These are phyloP conservation scores for Chlorospingus flavigularis DNA, from an alignment of 2,797 vertebrate genomes.

Conservation along the genomic window DNA sequence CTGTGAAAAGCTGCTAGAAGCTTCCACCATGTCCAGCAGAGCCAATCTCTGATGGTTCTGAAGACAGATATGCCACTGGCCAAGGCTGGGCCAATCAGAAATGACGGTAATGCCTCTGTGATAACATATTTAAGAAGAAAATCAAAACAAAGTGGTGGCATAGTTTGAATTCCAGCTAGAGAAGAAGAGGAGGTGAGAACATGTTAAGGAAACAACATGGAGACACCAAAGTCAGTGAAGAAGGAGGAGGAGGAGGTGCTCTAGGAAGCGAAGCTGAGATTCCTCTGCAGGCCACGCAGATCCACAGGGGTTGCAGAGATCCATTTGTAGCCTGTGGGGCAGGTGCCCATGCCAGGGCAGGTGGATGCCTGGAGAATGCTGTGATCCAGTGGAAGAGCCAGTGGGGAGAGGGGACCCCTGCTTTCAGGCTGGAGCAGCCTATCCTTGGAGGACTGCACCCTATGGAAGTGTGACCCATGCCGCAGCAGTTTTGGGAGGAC, in stretches of 20 bases:
- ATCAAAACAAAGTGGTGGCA: background rate
- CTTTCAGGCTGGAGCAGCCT: background rate
- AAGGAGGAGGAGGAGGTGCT: background rate
- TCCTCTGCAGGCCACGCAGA: background rate
- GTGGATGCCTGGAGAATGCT: background rate
- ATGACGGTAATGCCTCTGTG: rapidly evolving
- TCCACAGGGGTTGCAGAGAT: background rate
- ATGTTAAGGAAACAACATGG: background rate
- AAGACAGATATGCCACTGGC: background rate
- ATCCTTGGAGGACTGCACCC: background rate
- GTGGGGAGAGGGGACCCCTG: background rate
- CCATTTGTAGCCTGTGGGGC: rapidly evolving
- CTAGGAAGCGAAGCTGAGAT: rapidly evolving
- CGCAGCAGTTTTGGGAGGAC: background rate
- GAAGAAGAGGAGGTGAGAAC: background rate
- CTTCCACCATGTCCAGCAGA: background rate
- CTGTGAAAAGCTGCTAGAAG: background rate
- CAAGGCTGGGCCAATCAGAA: background rate
- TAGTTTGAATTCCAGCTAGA: background rate
- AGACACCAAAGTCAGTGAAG: background rate
- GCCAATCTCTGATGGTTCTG: background rate
- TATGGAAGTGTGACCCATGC: rapidly evolving
- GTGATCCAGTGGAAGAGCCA: background rate
- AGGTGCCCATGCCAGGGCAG: rapidly evolving
- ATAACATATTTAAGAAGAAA: background rate